Conservation (phyloP, 2,888 invertebrate genomes). For the Drosophila neonasuta region DNA sequence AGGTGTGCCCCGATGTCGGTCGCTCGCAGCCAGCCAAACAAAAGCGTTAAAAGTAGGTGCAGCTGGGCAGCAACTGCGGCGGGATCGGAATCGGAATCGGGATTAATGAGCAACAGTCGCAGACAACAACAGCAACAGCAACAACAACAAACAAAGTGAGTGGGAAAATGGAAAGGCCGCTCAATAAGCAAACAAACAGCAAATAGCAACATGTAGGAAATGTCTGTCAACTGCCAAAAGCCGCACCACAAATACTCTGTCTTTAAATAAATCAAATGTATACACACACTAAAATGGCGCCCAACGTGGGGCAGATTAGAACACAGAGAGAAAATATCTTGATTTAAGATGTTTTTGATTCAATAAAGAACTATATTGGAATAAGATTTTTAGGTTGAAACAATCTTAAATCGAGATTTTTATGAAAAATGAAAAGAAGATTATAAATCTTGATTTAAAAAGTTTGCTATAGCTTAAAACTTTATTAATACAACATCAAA, state of each 20-base stretch:
- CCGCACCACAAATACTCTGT: constrained; percentile 27
- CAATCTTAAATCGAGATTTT: too few species aligned
- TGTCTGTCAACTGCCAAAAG: not conserved
- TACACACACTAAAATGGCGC: not conserved
- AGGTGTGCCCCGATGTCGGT: constrained; percentile 57
- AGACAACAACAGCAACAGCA: constrained; percentile 45
- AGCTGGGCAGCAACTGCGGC: constrained; percentile 57
- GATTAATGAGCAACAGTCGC: constrained; percentile 73
- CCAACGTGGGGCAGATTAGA: not conserved
- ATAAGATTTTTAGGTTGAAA: too few species aligned
- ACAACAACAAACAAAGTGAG: constrained; percentile 52
- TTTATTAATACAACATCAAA: too few species aligned
- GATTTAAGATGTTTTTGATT: too few species aligned
- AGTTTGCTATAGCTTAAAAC: too few species aligned
- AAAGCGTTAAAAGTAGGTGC: constrained; percentile 73
- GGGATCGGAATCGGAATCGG: constrained; percentile 67
- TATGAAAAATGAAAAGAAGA: too few species aligned
- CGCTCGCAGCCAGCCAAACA: constrained; percentile 52
- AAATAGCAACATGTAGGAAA: constrained; percentile 55
- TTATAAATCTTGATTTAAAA: too few species aligned
- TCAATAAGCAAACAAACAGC: constrained; percentile 62
- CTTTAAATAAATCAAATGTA: not conserved
- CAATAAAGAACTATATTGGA: too few species aligned
- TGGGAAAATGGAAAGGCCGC: constrained; percentile 58
- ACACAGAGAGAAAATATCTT: too few species aligned